Evolutionary conservation across 2,888 invertebrate genomes (phyloP), one percentile per base, ranked within the genome.

Genomic region (Caenorhabditis macrosperma): DNA sequence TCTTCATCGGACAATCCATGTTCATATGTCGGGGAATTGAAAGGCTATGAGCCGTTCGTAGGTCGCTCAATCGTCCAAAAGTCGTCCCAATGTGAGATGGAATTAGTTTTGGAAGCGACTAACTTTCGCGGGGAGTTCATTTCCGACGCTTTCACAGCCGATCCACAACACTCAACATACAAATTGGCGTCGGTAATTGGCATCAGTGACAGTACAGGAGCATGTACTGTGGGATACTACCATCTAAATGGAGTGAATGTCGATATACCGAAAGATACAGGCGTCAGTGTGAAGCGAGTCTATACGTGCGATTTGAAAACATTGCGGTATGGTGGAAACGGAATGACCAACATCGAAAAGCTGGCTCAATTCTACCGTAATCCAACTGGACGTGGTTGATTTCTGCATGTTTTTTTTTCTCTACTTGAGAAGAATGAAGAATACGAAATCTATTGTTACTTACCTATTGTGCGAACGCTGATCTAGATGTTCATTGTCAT

Each of bases 351-450:
- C 1, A 52, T 52, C 28, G 15, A 28, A 12, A 52, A 52, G n/a
- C 26, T 52, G 1, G 52, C 26, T 15, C 52, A 52, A 28, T 52
- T 52, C 28, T 52, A 52, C 28, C 52, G 30, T 12, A 50, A 50
- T 12, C 50, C 28, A 12, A 26, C 30, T 30, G 10, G 10, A 17
- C 44, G 44, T 44, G 44, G 44, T 9, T 44, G 17, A 44, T 15
- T 2, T 17, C 17, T 44, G 44, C 9, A 17, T 44, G 2, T 17
- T 17, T 3, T 2, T 28, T 28, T 30, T 54, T 54, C 30, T 44
- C 17, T 54, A 33, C 2, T 17, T 17, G 3, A 7, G 30, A 54
- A 28, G 20, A 30, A 28, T 20, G 33, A 54, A 54, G 17, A 28
- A 54, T 28, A 20, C 30, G 3, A 33, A 33, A 55, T 33, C 17